These are phyloP conservation scores for Heliconius hermathena DNA, from an alignment of 1,140 invertebrate genomes.

Conservation along the genomic window DNA sequence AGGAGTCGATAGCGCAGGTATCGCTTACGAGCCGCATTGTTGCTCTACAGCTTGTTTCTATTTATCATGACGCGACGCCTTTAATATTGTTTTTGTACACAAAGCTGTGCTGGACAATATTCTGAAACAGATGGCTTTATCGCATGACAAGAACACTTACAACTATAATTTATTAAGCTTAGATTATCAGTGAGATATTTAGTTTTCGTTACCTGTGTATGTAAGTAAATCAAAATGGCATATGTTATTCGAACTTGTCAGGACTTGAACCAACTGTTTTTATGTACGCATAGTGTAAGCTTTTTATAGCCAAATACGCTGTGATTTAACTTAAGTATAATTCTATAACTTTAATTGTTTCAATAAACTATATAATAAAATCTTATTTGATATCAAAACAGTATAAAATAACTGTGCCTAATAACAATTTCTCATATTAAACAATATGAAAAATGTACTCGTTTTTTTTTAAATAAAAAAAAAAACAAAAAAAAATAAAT, in stretches of 20 bases:
- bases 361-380: background rate
- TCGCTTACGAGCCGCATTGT: conserved; percentile 77
- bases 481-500: too few relatives aligned
- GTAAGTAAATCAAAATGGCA: conserved; percentile 10
- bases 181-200: background rate
- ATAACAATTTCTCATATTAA: too few relatives aligned
- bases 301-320: background rate
- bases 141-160: conserved; percentile 62
- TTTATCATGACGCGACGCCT: conserved; percentile 76
- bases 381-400: background rate
- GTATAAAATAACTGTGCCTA: background rate
- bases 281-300: too few relatives aligned
- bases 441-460: too few relatives aligned
- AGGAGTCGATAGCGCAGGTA: conserved; percentile 72
- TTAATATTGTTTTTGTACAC: conserved; percentile 74
- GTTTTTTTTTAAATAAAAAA: too few relatives aligned
- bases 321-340: background rate
- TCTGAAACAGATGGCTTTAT: conserved; percentile 60
- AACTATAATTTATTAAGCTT: conserved; percentile 45
- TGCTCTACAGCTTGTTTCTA: conserved; percentile 73
- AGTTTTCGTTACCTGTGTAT: background rate
- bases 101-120: conserved; percentile 58
- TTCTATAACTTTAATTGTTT: background rate
- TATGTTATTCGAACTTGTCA: background rate
- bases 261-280: background rate